phyloP scores from a whole-genome alignment of 2,797 vertebrate genomes.

The Chromobotia macracanthus region DNA sequence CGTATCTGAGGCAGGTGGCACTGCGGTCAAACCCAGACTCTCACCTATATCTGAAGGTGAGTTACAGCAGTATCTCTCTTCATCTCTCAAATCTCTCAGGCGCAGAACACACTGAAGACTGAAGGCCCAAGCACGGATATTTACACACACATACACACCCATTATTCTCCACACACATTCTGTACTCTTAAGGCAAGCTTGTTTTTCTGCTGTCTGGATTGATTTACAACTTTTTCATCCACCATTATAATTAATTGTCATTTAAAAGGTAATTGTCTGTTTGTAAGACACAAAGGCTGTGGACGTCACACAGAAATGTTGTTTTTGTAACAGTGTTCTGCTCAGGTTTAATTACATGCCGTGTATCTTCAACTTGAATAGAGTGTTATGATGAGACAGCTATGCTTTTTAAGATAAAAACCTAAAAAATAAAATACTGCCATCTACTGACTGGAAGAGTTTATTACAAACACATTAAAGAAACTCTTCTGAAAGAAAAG shows the following conservation, averaged over 20 bases:
- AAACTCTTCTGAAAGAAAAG: too few species aligned
- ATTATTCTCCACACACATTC: background rate
- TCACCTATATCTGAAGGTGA: slow-evolving; percentile 78
- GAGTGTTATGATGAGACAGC: too few species aligned
- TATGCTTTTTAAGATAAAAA: background rate
- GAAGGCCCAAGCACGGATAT: slow-evolving; percentile 13
- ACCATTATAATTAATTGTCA: too few species aligned
- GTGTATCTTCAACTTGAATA: too few species aligned
- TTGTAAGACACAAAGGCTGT: too few species aligned
- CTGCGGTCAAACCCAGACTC: slow-evolving; percentile 58
- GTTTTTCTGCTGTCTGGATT: too few species aligned
- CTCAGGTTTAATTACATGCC: too few species aligned
- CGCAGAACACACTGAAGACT: too few species aligned
- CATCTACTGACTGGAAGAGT: background rate
- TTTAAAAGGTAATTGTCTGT: too few species aligned
- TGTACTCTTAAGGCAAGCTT: background rate
- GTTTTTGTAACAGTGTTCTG: background rate
- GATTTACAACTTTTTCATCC: too few species aligned
- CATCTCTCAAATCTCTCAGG: slow-evolving; percentile 46
- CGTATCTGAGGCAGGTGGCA: slow-evolving; percentile 34
- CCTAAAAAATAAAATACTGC: slow-evolving; percentile 5
- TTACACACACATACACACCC: slow-evolving; percentile 12
- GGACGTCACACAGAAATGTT: too few species aligned
- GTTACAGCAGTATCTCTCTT: slow-evolving; percentile 57
- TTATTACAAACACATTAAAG: slow-evolving; percentile 8